Evolutionary conservation across 2,888 invertebrate species (phyloP).

Genomic region (Troilus luridus): DNA sequence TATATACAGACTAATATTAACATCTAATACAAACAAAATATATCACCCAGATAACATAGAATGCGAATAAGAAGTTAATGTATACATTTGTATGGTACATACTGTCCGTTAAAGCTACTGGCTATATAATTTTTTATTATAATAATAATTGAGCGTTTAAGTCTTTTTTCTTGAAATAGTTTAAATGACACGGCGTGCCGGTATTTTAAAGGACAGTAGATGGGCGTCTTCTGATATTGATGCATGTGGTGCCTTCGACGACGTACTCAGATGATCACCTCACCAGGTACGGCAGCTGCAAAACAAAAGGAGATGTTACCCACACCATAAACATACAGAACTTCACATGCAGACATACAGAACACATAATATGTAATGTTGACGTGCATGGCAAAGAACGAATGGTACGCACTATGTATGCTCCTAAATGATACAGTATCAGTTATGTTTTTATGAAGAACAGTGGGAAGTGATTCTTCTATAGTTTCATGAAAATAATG

Average conservation of each 20-base stretch:
- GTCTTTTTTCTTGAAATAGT: not conserved
- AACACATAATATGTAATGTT: slow-evolving; percentile 41
- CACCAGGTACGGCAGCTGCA: slow-evolving; percentile 34
- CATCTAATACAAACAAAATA: slow-evolving; percentile 33
- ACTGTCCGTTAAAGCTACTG: slow-evolving; percentile 57
- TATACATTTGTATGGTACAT: not conserved
- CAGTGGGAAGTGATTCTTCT: too few species aligned
- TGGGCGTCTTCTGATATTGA: slow-evolving; percentile 2
- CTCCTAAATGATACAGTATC: not conserved
- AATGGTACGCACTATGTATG: not conserved
- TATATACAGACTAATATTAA: slow-evolving; percentile 46
- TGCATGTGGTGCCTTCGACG: not conserved
- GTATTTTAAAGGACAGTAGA: slow-evolving; percentile 58
- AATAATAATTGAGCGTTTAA: slow-evolving; percentile 25
- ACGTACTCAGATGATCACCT: not conserved
- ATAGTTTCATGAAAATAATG: too few species aligned
- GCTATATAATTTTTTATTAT: slow-evolving; percentile 9
- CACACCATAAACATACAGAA: slow-evolving; percentile 40
- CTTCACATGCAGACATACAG: slow-evolving; percentile 38
- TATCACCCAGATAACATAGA: slow-evolving; percentile 42
- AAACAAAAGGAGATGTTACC: slow-evolving; percentile 46
- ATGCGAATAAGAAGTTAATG: not conserved
- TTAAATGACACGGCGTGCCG: slow-evolving; percentile 30
- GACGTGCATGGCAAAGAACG: slow-evolving; percentile 33
- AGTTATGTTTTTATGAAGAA: not conserved